Base-by-base conservation (phyloP, 2,113 vertebrate species). In the Ariopsis seemanni region DNA sequence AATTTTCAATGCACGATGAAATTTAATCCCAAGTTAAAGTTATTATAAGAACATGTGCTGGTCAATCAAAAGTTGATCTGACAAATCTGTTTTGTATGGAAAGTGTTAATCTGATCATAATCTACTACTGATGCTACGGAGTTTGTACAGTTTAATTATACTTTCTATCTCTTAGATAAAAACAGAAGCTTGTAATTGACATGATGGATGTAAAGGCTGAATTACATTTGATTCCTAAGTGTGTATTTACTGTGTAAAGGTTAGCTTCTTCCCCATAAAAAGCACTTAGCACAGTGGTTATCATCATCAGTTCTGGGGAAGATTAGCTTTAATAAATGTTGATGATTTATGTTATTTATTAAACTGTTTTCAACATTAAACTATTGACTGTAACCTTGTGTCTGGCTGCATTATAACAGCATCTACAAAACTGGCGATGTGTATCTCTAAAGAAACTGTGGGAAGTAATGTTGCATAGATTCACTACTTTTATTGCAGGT, bases 311-410 rank as follows among this genome's bases (percentile, higher is more conserved):
- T 89, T 85, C 67, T 72, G 84, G 86, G 85, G 82, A 65, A 81
- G 75, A 85, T 78, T 87, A 85, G 88, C 90, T 91, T 89, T 91
- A 91, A 89, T 82, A 86, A 69, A 88, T 89, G 86, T 90, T 55
- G 69, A 20, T 69, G 63, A 91, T 83, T 87, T 65, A 50, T 90
- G 86, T 87, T 88, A 88, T 90, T 90, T 88, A 91, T 87, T 69
- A 87, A 87, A 88, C 62, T 85, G 82, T 90, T 86, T 88, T 89
- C 20, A 87, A 69, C 62, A 90, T 87, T 87, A 88, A 88, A 86
- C 77, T 27, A 85, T 75, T 88, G 71, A 90, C 71, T 88, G 55
- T 58, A 72, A 83, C 48, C n/a, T 1, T 18, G 18, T 72, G n/a
- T 87, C 2, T 34, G 65, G 5, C 34, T 80, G 1, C 17, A 25